phyloP scores from a whole-genome alignment of 2,113 vertebrate species.

The Ciconia boyciana region DNA sequence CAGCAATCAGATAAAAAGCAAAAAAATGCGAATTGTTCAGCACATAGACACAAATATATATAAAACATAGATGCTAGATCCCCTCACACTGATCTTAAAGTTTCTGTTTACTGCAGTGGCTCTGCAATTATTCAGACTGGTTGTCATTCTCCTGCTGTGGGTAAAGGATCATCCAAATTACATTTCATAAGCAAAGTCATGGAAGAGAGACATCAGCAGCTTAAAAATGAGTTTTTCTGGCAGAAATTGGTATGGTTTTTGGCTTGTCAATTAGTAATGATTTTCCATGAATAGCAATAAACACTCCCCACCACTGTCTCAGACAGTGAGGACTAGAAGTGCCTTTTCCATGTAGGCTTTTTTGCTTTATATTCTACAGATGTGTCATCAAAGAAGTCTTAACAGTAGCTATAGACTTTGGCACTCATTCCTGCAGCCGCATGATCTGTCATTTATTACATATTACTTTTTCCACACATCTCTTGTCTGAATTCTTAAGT shows the following conservation, averaged over 20 bases:
- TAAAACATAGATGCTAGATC: background rate
- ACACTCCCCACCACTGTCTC: background rate
- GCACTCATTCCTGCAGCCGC: background rate
- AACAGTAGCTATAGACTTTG: conserved; percentile 39
- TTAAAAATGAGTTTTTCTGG: conserved; percentile 33
- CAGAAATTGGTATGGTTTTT: conserved; percentile 29
- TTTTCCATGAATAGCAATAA: conserved; percentile 57
- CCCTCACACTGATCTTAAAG: background rate
- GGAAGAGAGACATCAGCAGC: background rate
- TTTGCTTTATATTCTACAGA: conserved; percentile 48
- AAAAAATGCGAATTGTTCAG: background rate
- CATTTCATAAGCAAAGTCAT: conserved; percentile 14
- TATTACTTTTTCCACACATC: conserved; percentile 32
- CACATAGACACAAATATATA: background rate
- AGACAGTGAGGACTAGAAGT: background rate
- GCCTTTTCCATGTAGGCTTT: conserved; percentile 32
- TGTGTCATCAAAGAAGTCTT: conserved; percentile 36
- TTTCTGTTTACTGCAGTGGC: background rate
- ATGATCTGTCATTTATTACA: conserved; percentile 7
- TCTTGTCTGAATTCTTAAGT: background rate
- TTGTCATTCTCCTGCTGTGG: background rate
- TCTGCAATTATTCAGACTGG: background rate
- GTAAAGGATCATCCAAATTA: background rate
- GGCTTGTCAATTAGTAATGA: conserved; percentile 31
- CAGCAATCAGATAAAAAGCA: background rate